phyloP scores from a whole-genome alignment of 2,113 vertebrate species.

The Alethe diademata region DNA sequence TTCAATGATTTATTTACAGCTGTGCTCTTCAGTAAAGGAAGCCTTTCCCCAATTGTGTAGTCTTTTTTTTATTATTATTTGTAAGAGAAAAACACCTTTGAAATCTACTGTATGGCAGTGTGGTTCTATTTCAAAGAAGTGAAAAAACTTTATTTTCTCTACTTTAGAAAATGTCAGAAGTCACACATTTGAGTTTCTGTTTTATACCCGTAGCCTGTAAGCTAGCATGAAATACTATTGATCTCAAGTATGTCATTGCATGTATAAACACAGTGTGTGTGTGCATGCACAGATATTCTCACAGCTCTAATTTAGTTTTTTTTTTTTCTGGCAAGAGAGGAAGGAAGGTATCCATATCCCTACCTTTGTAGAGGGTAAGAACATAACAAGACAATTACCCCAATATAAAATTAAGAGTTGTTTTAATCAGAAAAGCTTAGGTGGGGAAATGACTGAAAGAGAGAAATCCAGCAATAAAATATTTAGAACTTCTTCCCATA shows the following conservation, averaged over 20 bases:
- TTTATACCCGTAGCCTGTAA: neutral
- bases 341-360: neutral
- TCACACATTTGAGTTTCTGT: neutral
- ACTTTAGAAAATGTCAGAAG: neutral
- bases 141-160: neutral
- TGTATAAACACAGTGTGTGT: neutral
- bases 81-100: conserved; percentile 18
- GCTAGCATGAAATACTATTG: neutral
- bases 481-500: neutral
- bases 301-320: neutral
- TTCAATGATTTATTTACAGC: conserved; percentile 72
- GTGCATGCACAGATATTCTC: neutral
- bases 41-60: conserved; percentile 21
- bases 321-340: neutral
- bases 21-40: conserved; percentile 52
- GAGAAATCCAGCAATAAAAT: neutral
- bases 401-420: neutral
- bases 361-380: neutral
- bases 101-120: neutral
- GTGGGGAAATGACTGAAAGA: neutral
- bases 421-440: neutral
- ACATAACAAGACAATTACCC: neutral
- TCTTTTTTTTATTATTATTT: neutral
- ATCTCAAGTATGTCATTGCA: neutral
- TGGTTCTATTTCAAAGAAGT: neutral